Percentiles rank a stretch among this genome's conserved stretches.
Conservation (phyloP, 2,797 vertebrate species). For the Triplophysa bombifrons region DNA sequence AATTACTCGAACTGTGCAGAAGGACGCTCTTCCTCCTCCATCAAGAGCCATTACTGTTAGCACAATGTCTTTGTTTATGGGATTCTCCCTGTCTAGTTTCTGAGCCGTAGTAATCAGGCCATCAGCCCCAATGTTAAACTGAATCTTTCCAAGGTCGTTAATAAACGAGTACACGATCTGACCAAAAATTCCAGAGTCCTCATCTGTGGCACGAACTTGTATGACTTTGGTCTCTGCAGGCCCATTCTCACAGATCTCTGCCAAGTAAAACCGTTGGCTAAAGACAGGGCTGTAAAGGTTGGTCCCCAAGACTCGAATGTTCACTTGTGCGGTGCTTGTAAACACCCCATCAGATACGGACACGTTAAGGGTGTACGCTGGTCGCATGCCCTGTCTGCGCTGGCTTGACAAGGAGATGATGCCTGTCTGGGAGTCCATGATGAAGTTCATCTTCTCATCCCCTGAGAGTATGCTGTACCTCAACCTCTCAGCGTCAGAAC, state of each 20-base stretch:
- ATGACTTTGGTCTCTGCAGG: constrained; percentile 83
- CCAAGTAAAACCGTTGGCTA: constrained; percentile 91
- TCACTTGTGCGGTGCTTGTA: constrained; percentile 89
- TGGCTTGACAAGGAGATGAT: constrained; percentile 87
- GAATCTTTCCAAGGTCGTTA: constrained; percentile 90
- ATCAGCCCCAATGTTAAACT: constrained; percentile 85
- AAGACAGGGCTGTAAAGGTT: constrained; percentile 93
- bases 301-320: constrained; percentile 82
- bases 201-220: constrained; percentile 85
- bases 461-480: constrained; percentile 91
- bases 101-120: constrained; percentile 87
- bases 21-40: constrained; percentile 91
- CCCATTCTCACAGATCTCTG: constrained; percentile 89
- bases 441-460: constrained; percentile 91
- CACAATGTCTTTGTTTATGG: constrained; percentile 88
- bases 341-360: constrained; percentile 98
- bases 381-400: constrained; percentile 80
- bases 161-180: constrained; percentile 89
- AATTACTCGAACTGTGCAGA: constrained; percentile 93
- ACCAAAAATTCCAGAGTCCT: constrained; percentile 87
- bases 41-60: constrained; percentile 94
- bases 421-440: constrained; percentile 84
- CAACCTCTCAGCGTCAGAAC: constrained; percentile 81
- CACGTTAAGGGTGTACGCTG: constrained; percentile 85
- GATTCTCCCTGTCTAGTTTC: constrained; percentile 90